phyloP scores from a whole-genome alignment of 2,113 vertebrate species.

The Alethe diademata region DNA sequence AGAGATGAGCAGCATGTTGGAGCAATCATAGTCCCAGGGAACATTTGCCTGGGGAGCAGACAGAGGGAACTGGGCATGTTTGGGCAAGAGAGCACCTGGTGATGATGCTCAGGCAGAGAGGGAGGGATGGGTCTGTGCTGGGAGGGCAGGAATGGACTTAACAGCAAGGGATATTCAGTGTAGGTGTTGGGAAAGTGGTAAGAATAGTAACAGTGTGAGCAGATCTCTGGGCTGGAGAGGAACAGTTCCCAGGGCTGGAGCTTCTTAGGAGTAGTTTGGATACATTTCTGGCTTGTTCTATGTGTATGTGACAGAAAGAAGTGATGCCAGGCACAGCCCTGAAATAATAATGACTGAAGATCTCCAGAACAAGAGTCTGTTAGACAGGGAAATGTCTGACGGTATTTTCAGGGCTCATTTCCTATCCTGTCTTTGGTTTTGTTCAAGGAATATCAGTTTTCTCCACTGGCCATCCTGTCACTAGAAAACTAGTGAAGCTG shows the following conservation, averaged over 20 bases:
- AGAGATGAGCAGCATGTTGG: neutral
- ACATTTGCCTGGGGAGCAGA: rapidly evolving
- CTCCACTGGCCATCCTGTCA: neutral
- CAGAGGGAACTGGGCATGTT: neutral
- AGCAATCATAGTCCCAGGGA: rapidly evolving
- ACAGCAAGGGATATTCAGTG: rapidly evolving
- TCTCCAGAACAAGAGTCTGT: neutral
- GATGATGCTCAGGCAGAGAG: neutral
- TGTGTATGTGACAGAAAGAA: neutral
- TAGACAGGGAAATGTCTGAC: neutral
- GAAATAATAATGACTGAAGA: neutral
- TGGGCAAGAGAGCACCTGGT: neutral
- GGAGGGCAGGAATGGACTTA: neutral
- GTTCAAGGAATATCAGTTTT: neutral
- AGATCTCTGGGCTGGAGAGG: neutral
- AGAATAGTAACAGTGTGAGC: neutral
- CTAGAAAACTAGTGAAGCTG: neutral
- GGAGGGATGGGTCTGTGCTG: neutral
- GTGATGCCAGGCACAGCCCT: neutral
- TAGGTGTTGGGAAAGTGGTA: neutral
- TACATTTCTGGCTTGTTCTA: neutral
- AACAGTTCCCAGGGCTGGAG: neutral
- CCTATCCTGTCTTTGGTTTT: neutral
- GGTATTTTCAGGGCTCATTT: neutral
- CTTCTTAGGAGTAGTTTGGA: neutral